Evolutionary conservation across 2,113 vertebrate species (phyloP).

Genomic region (Podilymbus podiceps): DNA sequence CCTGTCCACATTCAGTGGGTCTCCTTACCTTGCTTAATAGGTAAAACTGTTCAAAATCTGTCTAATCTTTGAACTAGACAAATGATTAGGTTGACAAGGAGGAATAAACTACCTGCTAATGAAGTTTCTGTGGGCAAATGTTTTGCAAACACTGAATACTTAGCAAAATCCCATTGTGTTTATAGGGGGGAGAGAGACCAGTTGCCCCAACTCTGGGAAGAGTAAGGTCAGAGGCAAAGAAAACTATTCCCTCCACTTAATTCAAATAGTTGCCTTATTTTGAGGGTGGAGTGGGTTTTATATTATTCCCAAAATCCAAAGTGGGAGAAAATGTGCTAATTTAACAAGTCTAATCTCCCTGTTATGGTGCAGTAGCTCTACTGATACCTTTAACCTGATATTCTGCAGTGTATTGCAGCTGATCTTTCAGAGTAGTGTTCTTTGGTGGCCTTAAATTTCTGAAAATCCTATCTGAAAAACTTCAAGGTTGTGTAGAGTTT

Average conservation of each 20-base stretch:
- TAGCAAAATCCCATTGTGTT: neutral
- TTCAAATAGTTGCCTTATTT: neutral
- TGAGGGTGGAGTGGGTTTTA: neutral
- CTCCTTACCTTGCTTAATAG: neutral
- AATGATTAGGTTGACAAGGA: neutral
- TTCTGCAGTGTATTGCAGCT: neutral
- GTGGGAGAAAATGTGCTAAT: neutral
- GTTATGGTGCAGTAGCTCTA: neutral
- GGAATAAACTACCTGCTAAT: neutral
- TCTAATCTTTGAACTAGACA: neutral
- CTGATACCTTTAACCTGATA: too few relatives aligned
- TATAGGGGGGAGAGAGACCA: neutral
- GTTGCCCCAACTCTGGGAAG: neutral
- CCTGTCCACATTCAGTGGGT: fast-evolving
- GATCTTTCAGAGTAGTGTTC: neutral
- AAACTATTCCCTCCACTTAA: neutral
- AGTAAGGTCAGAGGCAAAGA: neutral
- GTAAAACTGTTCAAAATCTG: neutral
- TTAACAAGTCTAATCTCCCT: neutral
- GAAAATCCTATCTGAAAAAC: neutral
- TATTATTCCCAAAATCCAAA: neutral
- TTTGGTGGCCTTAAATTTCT: neutral
- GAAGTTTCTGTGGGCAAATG: neutral
- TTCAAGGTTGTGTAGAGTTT: neutral
- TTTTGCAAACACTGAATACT: neutral